phyloP scores from a whole-genome alignment of 1,140 invertebrate species.

The Colletes gigas region DNA sequence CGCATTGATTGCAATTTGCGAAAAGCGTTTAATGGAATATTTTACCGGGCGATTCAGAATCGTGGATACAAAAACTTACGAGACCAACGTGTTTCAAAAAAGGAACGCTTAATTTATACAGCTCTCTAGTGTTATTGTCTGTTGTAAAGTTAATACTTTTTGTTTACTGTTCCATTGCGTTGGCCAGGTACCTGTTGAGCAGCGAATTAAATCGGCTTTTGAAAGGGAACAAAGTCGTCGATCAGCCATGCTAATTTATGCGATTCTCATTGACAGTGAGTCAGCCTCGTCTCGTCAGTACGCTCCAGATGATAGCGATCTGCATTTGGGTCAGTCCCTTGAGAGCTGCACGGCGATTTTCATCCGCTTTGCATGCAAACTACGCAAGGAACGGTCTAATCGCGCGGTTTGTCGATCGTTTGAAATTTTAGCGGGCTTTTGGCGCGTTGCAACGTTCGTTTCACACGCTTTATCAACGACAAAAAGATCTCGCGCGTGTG shows the following conservation, averaged over 20 bases:
- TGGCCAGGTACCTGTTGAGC: not conserved
- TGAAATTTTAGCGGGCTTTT: constrained; percentile 20
- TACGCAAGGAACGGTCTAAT: not conserved
- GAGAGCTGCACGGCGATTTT: not conserved
- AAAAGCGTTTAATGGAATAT: not conserved
- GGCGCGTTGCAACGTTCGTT: not conserved
- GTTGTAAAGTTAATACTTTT: no score
- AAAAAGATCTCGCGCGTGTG: not conserved
- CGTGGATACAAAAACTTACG: no score
- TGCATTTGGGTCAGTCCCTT: constrained; percentile 25
- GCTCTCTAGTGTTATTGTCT: no score
- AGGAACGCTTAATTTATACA: no score
- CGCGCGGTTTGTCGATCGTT: not conserved
- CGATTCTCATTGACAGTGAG: constrained; percentile 30
- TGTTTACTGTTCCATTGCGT: no score
- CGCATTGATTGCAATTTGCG: not conserved
- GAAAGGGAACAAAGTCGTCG: not conserved
- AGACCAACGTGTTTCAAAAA: no score
- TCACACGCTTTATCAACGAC: not conserved
- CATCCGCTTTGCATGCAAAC: constrained; percentile 24
- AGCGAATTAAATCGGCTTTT: not conserved
- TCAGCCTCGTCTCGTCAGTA: constrained; percentile 23
- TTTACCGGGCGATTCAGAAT: not conserved
- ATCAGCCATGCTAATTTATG: constrained; percentile 20
- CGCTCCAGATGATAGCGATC: constrained; percentile 15